phyloP scores from a whole-genome alignment of 2,888 invertebrate species.

The Crossocerus cetratus region DNA sequence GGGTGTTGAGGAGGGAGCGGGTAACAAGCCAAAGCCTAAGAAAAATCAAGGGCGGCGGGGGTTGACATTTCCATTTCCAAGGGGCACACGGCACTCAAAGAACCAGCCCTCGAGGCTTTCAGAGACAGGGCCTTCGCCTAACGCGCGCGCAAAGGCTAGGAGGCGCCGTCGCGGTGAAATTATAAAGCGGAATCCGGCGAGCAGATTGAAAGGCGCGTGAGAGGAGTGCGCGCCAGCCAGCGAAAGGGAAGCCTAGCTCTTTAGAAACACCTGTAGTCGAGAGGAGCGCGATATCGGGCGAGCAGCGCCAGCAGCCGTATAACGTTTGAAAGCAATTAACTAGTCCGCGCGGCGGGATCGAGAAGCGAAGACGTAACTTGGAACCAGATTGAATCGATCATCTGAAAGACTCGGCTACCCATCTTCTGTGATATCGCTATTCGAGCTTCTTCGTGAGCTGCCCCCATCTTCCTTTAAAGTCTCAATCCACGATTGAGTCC shows the following conservation, averaged over 20 bases:
- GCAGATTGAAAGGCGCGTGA: background rate
- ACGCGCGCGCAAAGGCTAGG: background rate
- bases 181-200: background rate
- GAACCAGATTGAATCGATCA: constrained; percentile 48
- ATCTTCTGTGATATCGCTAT: constrained; percentile 1
- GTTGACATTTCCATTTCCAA: no score
- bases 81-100: no score
- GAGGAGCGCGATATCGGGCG: constrained; percentile 1
- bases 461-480: constrained; percentile 16
- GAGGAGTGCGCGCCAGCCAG: background rate
- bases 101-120: no score
- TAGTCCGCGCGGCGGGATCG: constrained; percentile 25
- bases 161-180: background rate
- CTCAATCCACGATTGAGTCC: constrained; percentile 41
- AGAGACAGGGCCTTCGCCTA: no score
- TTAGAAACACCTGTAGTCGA: constrained; percentile 31
- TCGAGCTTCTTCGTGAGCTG: background rate
- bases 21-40: no score
- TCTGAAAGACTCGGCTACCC: constrained; percentile 11
- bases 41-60: no score
- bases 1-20: no score
- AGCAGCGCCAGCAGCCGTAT: background rate
- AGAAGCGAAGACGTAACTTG: constrained; percentile 39
- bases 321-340: constrained; percentile 49
- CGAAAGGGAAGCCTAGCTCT: constrained; percentile 1